Evolutionary conservation across 2,888 invertebrate genomes (phyloP), one percentile per base, ranked within the genome.

Genomic region (Tachina grossa): DNA sequence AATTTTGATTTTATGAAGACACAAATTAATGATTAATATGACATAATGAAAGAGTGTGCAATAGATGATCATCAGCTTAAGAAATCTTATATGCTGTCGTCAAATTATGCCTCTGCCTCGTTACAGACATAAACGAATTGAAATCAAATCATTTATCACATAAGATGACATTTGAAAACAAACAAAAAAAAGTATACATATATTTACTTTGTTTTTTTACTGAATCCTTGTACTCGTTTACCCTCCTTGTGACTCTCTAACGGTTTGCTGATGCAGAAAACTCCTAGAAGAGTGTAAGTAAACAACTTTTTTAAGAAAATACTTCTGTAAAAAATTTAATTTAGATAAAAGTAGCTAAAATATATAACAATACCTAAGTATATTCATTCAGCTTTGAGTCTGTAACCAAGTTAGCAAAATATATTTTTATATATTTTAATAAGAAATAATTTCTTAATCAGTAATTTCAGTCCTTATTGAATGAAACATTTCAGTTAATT

Each of bases 111-210:
- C 59, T 39, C 59, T 47, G 1, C 13, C 14, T 41, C 41, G 31
- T 19, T 47, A 45, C 47, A 82, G 22, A 63, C 51, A 41, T 31
- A 49, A 53, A 83, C 10, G 68, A 78, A 83, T 68, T 78, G 72
- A 74, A 72, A 83, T 83, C 31, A 53, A 41, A 83, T 78, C 78
- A 83, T 83, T 83, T 74, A 79, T 83, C 78, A 83, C 78, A 78
- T n/a, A 61, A 31, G 41, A 59, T 78, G 78, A 61, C 72, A 78
- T 39, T 72, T 76, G 14, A 19, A 71, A 31, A 43, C 41, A 61
- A 71, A 71, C 71, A 72, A 31, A 31, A 31, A 31, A 31, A 31
- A 31, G 5, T 31, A 31, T 31, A 31, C 31, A 31, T 31, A 0
- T 31, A 31, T 5, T 31, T 31, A 6, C 31, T 31, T 72, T 79